These are phyloP conservation scores for Galaxea fascicularis DNA, from an alignment of 92 coral and sea anemone species.

Conservation along the genomic window DNA sequence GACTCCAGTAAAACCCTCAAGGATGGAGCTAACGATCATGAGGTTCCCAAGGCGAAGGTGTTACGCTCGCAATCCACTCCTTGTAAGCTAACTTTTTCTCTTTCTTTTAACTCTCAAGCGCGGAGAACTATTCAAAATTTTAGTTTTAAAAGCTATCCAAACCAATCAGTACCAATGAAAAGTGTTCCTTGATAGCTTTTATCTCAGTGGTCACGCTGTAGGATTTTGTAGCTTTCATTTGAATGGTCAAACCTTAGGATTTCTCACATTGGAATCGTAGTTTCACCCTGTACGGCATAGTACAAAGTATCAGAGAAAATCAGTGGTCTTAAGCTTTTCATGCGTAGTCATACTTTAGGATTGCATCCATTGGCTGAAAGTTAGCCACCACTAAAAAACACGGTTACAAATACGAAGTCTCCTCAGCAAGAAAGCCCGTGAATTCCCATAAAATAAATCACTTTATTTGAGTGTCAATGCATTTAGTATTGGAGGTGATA, in stretches of 20 bases:
- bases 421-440: background rate
- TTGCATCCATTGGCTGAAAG: background rate
- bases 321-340: background rate
- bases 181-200: too few relatives aligned
- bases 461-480: too few relatives aligned
- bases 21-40: background rate
- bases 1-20: conserved; percentile 30
- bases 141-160: too few relatives aligned
- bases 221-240: background rate
- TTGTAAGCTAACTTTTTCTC: conserved; percentile 8
- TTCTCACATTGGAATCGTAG: background rate
- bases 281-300: background rate
- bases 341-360: background rate
- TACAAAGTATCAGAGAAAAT: background rate
- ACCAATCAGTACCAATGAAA: too few relatives aligned
- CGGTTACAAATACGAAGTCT: too few relatives aligned
- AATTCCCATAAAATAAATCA: background rate
- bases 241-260: background rate
- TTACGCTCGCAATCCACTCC: conserved; percentile 40
- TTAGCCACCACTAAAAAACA: background rate
- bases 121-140: background rate
- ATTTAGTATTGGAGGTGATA: too few relatives aligned
- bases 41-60: conserved; percentile 4
- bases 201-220: too few relatives aligned
- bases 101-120: background rate